Evolutionary conservation across 2,113 vertebrate genomes (phyloP).

Genomic region (Ctenomys sociabilis): DNA sequence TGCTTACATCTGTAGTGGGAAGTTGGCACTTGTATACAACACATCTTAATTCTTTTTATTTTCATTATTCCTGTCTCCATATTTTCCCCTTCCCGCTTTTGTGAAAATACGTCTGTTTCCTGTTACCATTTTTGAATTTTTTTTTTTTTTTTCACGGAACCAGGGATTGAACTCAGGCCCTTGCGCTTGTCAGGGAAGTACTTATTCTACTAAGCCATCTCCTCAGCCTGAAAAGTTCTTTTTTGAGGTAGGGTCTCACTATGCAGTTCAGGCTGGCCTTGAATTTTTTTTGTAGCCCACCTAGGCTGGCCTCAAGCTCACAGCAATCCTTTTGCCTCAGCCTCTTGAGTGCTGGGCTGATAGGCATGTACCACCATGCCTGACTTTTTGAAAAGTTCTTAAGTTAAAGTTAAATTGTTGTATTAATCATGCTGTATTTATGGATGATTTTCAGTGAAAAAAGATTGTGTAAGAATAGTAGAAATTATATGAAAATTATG

Average conservation of each 20-base stretch:
- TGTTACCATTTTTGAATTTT: background rate
- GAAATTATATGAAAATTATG: background rate
- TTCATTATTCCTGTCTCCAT: background rate
- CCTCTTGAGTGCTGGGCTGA: too few species aligned
- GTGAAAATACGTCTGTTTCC: background rate
- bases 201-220: too few species aligned
- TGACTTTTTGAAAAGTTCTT: background rate
- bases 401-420: background rate
- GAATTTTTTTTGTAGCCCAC: too few species aligned
- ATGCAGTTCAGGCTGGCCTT: too few species aligned
- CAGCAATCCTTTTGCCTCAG: too few species aligned
- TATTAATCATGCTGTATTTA: background rate
- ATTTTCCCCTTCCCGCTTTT: background rate
- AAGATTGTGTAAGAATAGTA: background rate
- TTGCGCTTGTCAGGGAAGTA: too few species aligned
- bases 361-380: too few species aligned
- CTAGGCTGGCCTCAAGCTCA: too few species aligned
- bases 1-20: background rate
- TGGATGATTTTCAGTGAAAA: background rate
- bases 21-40: background rate
- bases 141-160: too few species aligned
- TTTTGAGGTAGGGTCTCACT: too few species aligned
- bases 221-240: too few species aligned
- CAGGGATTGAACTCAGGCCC: too few species aligned
- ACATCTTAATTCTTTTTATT: background rate